Conservation (phyloP, 2,888 invertebrate genomes). For the Herminia tarsipennalis region DNA sequence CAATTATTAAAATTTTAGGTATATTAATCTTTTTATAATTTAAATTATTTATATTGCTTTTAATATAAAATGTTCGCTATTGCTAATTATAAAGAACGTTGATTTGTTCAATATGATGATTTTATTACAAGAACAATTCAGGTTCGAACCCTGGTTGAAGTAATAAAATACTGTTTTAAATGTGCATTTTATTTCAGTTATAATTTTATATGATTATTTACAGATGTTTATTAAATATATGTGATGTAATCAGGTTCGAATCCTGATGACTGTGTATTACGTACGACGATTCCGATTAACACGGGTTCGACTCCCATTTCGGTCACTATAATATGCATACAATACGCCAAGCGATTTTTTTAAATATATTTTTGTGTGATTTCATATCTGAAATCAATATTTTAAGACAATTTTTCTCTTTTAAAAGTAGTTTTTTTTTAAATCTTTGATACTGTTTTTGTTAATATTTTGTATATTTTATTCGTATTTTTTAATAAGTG, state of each 20-base stretch:
- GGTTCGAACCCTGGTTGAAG: conserved; percentile 35
- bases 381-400: not conserved
- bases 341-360: not conserved
- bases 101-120: too few species aligned
- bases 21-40: too few species aligned
- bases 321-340: not conserved
- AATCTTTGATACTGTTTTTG: conserved; percentile 4
- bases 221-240: not conserved
- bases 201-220: not conserved
- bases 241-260: conserved; percentile 4
- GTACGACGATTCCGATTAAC: not conserved
- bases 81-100: too few species aligned
- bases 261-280: not conserved
- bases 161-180: not conserved
- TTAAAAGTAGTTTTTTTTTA: not conserved
- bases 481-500: not conserved
- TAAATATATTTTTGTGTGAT: not conserved
- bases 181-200: conserved; percentile 5
- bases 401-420: not conserved
- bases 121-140: not conserved
- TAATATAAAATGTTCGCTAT: too few species aligned
- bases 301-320: conserved; percentile 12
- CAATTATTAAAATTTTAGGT: too few species aligned
- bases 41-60: too few species aligned
- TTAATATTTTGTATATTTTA: not conserved